Conservation (phyloP, 1,140 invertebrate genomes). For the Zaprionus inermis region DNA sequence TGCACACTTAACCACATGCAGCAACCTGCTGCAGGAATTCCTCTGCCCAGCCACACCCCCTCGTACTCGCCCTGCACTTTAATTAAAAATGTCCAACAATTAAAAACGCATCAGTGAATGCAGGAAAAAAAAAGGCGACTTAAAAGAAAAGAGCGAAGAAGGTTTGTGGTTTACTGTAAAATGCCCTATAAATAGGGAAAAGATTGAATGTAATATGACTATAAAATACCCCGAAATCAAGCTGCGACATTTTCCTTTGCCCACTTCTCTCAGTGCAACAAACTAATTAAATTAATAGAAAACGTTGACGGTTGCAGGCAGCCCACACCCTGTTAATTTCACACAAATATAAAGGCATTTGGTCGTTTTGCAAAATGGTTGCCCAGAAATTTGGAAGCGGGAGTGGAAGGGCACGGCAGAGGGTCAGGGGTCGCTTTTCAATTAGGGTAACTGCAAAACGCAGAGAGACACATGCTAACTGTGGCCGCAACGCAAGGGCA, state of each 20-base stretch:
- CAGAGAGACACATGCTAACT: background rate
- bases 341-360: slow-evolving; percentile 35
- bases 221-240: background rate
- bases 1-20: slow-evolving; percentile 25
- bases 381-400: too few relatives aligned
- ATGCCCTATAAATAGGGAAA: background rate
- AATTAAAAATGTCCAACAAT: slow-evolving; percentile 70
- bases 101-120: slow-evolving; percentile 66
- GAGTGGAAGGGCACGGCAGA: slow-evolving; percentile 14
- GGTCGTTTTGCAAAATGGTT: slow-evolving; percentile 11
- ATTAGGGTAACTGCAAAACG: slow-evolving; percentile 56
- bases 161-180: background rate
- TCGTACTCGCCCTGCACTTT: slow-evolving; percentile 32
- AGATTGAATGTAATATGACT: too few relatives aligned
- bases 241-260: background rate
- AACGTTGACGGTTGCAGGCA: background rate
- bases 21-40: background rate
- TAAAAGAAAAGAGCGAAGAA: background rate
- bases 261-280: background rate
- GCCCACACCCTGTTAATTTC: too few relatives aligned
- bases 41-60: background rate
- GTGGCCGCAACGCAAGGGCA: slow-evolving; percentile 6
- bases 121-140: slow-evolving; percentile 2
- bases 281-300: background rate
- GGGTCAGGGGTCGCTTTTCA: slow-evolving; percentile 38